Percentiles rank a stretch among this genome's conserved stretches.
Conservation (phyloP, 2,113 vertebrate species). For the Halichoeres trimaculatus region DNA sequence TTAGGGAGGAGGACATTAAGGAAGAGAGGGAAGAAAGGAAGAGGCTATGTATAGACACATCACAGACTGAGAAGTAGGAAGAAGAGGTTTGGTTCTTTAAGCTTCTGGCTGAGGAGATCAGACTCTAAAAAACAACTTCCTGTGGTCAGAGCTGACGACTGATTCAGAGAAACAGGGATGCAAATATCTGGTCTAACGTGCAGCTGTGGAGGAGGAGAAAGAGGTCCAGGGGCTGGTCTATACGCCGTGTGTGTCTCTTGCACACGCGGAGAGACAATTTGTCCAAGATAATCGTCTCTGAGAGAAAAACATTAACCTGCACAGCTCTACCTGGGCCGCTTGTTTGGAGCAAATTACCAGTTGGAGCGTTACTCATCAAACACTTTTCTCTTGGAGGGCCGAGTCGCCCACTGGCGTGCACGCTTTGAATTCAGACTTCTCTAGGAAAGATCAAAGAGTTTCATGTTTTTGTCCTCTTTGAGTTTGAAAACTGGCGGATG, state of each 20-base stretch:
- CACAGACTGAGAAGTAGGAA: slow-evolving; percentile 60
- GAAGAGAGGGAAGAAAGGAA: slow-evolving; percentile 46
- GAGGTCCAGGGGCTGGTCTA: slow-evolving; percentile 17
- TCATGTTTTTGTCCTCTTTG: neutral
- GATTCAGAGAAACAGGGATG: slow-evolving; percentile 74
- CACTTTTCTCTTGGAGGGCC: slow-evolving; percentile 9
- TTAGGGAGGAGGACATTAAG: slow-evolving; percentile 52
- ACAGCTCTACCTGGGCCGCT: slow-evolving; percentile 14
- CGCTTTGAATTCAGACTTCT: slow-evolving; percentile 5
- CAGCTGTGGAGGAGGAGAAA: slow-evolving; percentile 24
- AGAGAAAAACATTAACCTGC: slow-evolving; percentile 28
- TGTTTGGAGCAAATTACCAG: slow-evolving; percentile 19
- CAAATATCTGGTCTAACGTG: slow-evolving; percentile 34
- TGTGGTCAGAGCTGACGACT: slow-evolving; percentile 54
- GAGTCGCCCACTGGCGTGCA: neutral
- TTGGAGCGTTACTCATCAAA: slow-evolving; percentile 30
- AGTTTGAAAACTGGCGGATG: too few species aligned
- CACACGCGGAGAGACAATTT: slow-evolving; percentile 4
- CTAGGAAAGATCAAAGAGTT: neutral
- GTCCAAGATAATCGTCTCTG: neutral
- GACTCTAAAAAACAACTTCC: slow-evolving; percentile 29
- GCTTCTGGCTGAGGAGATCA: slow-evolving; percentile 62
- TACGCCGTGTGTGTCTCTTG: slow-evolving; percentile 42
- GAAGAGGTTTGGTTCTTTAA: slow-evolving; percentile 64
- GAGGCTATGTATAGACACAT: slow-evolving; percentile 71